Evolutionary conservation across 1,140 invertebrate species (phyloP), one percentile per base, ranked within the genome.

Genomic region (Yoshiicerus persimilis): DNA sequence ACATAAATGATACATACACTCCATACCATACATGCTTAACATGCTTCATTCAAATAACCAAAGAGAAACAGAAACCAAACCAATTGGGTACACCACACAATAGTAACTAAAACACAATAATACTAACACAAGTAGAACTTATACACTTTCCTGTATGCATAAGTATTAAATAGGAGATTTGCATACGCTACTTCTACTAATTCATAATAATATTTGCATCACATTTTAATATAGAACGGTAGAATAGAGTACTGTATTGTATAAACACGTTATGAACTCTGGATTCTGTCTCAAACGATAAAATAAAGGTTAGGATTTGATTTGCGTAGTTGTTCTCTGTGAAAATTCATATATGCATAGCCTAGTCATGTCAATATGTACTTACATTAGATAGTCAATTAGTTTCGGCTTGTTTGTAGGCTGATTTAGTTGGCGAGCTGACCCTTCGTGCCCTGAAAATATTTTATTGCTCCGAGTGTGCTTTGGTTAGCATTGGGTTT

Each of bases 371-470:
- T 80, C 75, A 80, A 38, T 38, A 80, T 80, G 75, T 80, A 34
- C 75, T 80, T 80, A 80, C 75, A 80, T 80, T 70, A 80, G 32
- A 38, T 80, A 80, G 13, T 36, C 75, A 34, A 80, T 80, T 80
- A 80, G 75, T 23, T 36, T 80, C 75, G 75, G 75, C 75, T 80
- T 80, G 75, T 80, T 80, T 80, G 75, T 80, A 38, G 75, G 23
- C 75, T 80, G 75, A 80, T 80, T 80, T 80, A 80, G 75, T 36
- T 36, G n/a, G 75, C 30, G 32, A 80, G 75, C 34, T 80, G 75
- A 80, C 75, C 75, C 75, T 80, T 80, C 27, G n/a, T 80, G 75
- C 34, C 75, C 75, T 36, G 75, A 23, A 34, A 80, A 80, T 80
- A 80, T 80, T 80, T 80, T 80, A 80, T 80, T 32, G 75, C 75